Conservation (phyloP, 2,797 vertebrate genomes). For the Onychomys leucogaster region DNA sequence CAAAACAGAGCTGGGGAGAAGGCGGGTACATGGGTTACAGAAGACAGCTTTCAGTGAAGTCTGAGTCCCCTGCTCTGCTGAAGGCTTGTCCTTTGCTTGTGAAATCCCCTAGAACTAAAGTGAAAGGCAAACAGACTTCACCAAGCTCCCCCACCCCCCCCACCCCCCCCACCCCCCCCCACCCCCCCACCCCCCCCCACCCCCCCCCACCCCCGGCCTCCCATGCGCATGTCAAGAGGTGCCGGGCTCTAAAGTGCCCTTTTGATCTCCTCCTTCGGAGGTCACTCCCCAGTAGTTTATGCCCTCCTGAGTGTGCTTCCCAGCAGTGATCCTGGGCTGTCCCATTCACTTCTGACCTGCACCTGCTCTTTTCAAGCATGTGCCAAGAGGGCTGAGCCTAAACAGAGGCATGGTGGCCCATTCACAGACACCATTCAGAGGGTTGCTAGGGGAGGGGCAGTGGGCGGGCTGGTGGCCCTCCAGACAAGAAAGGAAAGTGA, state of each 20-base stretch:
- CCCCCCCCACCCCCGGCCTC: not conserved
- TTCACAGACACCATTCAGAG: conserved; percentile 82
- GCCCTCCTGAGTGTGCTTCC: conserved; percentile 2
- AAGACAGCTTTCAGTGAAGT: not conserved
- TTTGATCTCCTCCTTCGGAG: conserved; percentile 69
- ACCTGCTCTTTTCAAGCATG: conserved; percentile 78
- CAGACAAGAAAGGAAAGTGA: conserved; percentile 85
- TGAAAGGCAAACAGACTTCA: not conserved
- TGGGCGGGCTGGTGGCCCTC: conserved; percentile 79
- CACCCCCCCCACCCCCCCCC: too few relatives aligned
- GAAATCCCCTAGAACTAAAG: conserved; percentile 13
- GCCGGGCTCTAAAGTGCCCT: conserved; percentile 51
- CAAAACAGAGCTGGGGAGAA: not conserved
- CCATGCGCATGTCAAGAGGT: conserved; percentile 51
- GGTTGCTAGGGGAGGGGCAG: conserved; percentile 76
- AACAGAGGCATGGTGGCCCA: conserved; percentile 73
- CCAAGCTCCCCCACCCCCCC: not conserved
- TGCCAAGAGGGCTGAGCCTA: conserved; percentile 64
- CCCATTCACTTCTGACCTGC: conserved; percentile 74
- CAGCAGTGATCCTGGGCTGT: conserved; percentile 37
- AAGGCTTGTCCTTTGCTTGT: not conserved
- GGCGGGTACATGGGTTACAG: not conserved
- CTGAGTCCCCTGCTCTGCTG: not conserved
- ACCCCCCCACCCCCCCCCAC: too few relatives aligned
- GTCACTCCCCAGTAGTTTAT: conserved; percentile 40